Conservation (phyloP, 2,888 invertebrate species). For the Trissolcus brochymenae region DNA sequence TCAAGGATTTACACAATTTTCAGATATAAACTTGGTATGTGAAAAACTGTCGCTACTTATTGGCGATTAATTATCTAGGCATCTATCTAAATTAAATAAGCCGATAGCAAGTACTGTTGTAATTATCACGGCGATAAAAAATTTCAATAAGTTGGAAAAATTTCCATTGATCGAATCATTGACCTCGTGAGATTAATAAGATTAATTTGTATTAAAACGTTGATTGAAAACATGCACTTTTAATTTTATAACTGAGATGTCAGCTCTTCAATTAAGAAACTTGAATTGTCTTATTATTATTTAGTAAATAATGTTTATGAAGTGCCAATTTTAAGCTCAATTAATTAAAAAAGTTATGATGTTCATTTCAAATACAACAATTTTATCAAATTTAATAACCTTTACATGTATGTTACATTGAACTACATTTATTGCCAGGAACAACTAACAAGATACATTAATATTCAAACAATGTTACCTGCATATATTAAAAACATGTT, state of each 20-base stretch:
- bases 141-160: slow-evolving; percentile 28
- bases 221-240: too few relatives aligned
- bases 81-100: slow-evolving; percentile 40
- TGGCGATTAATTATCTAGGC: slow-evolving; percentile 34
- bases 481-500: neutral
- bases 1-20: slow-evolving; percentile 34
- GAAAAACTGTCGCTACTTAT: slow-evolving; percentile 13
- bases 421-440: neutral
- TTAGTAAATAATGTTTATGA: neutral
- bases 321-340: neutral
- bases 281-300: too few relatives aligned
- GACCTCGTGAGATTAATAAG: slow-evolving; percentile 31
- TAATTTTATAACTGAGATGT: too few relatives aligned
- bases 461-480: neutral
- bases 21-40: slow-evolving; percentile 31
- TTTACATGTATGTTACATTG: neutral
- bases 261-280: too few relatives aligned
- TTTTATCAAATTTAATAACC: neutral
- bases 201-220: neutral
- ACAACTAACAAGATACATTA: neutral
- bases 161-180: slow-evolving; percentile 42
- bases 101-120: slow-evolving; percentile 19
- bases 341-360: neutral
- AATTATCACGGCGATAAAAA: slow-evolving; percentile 36
- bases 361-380: neutral